Evolutionary conservation across 2,888 invertebrate genomes (phyloP), one percentile per base, ranked within the genome.

Genomic region (Steinernema carpocapsae): DNA sequence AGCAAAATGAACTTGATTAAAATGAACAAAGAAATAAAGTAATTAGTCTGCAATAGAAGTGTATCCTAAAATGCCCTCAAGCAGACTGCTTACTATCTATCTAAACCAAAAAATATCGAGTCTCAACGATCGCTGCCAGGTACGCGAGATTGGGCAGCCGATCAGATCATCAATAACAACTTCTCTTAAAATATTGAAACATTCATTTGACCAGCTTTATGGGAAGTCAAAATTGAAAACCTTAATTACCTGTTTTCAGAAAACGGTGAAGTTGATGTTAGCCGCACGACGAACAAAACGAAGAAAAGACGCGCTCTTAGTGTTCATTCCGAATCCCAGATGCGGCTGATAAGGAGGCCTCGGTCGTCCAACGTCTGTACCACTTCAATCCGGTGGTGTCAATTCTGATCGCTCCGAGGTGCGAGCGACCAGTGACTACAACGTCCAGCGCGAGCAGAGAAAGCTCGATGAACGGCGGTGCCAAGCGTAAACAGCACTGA

Each of bases 281-380:
- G 64, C 17, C 1, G 29, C 64, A 32, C 29, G 19, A 37, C 64
- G 64, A 64, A 64, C 64, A 64, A 64, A 64, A 32, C 64, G 64
- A 64, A 64, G 64, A 14, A n/a, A 32, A 64, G 64, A 64, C 64
- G 64, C 64, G 64, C 64, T 32, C 22, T 17, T 12, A 64, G 64
- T 32, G 64, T 32, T 29, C 64, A 64, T 64, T 64, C 64, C 64
- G 64, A 64, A 64, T 64, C 64, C 56, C 64, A 64, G 14, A 3
- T 37, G 64, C 64, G 32, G 64, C 64, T 64, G 64, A 64, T 64
- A 64, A 64, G 64, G n/a, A 17, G 17, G 32, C 64, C 29, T 32
- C 64, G 6, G 17, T 64, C 64, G 26, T 64, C 37, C 64, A 32
- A 64, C 17, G 64, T 64, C 64, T 64, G 32, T 64, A 64, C 64